Evolutionary conservation across 2,797 vertebrate genomes (phyloP).

Genomic region (Helicolenus hilgendorfi): DNA sequence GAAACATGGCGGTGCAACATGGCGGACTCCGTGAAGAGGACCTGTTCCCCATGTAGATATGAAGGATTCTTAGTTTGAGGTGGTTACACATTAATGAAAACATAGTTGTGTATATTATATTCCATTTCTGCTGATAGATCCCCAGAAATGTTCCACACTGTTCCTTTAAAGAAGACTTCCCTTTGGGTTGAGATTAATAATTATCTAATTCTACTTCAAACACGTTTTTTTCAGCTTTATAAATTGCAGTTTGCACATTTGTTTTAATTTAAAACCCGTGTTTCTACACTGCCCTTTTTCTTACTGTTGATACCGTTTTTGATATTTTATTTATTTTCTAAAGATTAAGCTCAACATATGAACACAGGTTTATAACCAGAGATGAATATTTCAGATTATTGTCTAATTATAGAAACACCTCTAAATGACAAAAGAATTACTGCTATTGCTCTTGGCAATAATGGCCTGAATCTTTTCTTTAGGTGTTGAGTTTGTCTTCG

Average conservation of each 20-base stretch:
- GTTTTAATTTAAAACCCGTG: conserved; percentile 43
- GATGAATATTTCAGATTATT: conserved; percentile 35
- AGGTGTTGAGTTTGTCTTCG: conserved; percentile 18
- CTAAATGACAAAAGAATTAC: conserved; percentile 8
- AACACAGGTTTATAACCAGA: conserved; percentile 32
- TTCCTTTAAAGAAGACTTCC: neutral
- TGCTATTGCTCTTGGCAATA: conserved; percentile 44
- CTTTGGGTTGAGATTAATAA: neutral
- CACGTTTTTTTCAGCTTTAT: conserved; percentile 18
- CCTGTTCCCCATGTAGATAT: no score
- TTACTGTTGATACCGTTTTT: conserved; percentile 56
- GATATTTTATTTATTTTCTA: conserved; percentile 75
- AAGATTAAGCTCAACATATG: conserved; percentile 14
- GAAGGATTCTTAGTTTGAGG: no score
- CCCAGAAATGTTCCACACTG: no score
- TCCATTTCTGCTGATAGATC: no score
- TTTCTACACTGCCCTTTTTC: conserved; percentile 56
- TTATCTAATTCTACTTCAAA: conserved; percentile 1
- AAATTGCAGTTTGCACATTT: conserved; percentile 9
- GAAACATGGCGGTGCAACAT: no score
- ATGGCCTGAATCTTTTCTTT: conserved; percentile 11
- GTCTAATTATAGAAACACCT: neutral
- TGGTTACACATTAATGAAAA: no score
- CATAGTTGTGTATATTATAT: no score
- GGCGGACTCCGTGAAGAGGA: no score